These are phyloP conservation scores for Myodes glareolus DNA, from an alignment of 2,113 vertebrate species.

Conservation along the genomic window DNA sequence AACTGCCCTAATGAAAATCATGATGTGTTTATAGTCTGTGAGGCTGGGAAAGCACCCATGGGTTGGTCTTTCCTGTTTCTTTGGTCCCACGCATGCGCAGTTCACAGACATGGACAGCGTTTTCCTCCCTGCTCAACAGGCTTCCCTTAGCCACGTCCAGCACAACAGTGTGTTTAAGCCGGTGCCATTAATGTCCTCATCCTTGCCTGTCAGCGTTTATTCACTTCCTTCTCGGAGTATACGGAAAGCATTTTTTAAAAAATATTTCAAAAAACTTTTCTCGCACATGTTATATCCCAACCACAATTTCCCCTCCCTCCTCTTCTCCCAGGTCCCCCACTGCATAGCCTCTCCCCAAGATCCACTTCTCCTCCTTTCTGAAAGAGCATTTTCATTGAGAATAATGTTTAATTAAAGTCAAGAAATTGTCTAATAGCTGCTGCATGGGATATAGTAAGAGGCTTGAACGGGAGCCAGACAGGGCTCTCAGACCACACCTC, in stretches of 20 bases:
- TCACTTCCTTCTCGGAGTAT: not conserved
- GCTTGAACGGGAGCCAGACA: not conserved
- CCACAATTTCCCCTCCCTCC: not conserved
- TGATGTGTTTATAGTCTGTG: not conserved
- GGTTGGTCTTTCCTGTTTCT: not conserved
- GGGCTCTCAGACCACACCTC: not conserved
- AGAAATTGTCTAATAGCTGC: not conserved
- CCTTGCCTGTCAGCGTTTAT: not conserved
- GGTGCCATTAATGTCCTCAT: not conserved
- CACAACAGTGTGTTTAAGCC: not conserved
- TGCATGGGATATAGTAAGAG: not conserved
- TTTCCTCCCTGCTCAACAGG: not conserved
- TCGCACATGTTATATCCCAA: not conserved
- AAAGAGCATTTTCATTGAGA: not conserved
- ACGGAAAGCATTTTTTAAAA: not conserved
- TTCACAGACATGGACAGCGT: not conserved
- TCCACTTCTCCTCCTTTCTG: no score
- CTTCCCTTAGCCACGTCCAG: not conserved
- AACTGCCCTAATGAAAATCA: not conserved
- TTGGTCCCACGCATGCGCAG: fast-evolving
- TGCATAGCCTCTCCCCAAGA: not conserved
- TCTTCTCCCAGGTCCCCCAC: not conserved
- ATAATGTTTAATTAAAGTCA: not conserved
- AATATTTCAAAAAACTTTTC: not conserved
- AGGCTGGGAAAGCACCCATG: not conserved